A percentile compares a stretch with the other conserved stretches of the same genome.
phyloP scores from a whole-genome alignment of 2,888 invertebrate genomes.

The Drosophila imparisetae region DNA sequence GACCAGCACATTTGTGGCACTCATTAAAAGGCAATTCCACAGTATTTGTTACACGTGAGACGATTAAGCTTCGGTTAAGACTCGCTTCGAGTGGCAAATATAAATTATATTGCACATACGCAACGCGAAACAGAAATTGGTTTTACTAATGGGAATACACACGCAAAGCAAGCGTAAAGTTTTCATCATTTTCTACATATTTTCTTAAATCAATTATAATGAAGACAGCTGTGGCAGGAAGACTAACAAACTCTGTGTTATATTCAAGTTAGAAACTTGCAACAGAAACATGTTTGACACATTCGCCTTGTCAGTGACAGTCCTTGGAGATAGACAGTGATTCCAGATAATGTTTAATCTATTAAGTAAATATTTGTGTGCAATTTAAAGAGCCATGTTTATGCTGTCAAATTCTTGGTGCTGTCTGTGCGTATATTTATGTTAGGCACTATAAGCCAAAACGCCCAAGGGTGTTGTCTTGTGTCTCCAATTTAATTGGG shows the following conservation, averaged over 20 bases:
- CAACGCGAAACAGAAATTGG: conserved; percentile 29
- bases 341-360: background rate
- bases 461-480: background rate
- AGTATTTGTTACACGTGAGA: conserved; percentile 41
- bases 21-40: conserved; percentile 69
- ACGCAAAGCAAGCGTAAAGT: background rate
- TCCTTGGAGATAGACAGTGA: background rate
- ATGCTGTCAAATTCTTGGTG: background rate
- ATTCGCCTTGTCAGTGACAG: background rate
- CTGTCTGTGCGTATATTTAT: background rate
- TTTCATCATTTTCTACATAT: background rate
- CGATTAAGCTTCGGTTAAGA: background rate
- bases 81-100: conserved; percentile 23
- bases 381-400: background rate
- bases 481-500: background rate
- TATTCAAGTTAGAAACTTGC: background rate
- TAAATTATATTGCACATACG: conserved; percentile 60
- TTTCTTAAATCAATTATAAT: background rate
- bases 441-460: background rate
- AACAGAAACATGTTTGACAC: background rate
- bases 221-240: background rate
- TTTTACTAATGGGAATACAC: background rate
- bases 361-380: background rate
- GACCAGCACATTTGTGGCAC: conserved; percentile 16
- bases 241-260: background rate